These are phyloP conservation scores for Clarias laeviceps DNA, from an alignment of 2,797 vertebrate genomes.

Conservation along the genomic window DNA sequence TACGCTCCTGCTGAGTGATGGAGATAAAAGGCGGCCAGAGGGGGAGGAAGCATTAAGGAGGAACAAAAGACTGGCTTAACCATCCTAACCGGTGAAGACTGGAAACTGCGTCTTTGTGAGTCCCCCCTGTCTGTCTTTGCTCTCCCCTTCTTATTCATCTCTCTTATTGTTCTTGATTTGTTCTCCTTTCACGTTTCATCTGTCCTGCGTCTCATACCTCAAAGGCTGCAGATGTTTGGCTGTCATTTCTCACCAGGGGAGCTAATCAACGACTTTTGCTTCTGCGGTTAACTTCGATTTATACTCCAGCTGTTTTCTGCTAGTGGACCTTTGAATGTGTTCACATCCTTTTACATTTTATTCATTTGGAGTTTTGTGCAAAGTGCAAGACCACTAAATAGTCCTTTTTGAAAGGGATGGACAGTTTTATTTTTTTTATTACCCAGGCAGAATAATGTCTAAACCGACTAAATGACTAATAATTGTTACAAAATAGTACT, in stretches of 20 bases:
- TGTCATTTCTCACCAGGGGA: constrained; percentile 12
- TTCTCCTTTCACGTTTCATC: constrained; percentile 32
- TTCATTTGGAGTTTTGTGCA: background rate
- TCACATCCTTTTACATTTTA: background rate
- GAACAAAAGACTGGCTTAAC: constrained; percentile 60
- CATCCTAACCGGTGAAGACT: constrained; percentile 36
- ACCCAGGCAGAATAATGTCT: background rate
- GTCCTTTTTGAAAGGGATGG: background rate
- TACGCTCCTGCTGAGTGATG: constrained; percentile 46
- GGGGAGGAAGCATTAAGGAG: constrained; percentile 56
- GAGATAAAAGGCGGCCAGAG: constrained; percentile 65
- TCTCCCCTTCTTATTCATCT: background rate
- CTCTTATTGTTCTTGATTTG: background rate
- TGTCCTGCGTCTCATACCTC: constrained; percentile 32
- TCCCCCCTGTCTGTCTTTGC: constrained; percentile 22
- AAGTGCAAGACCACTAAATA: background rate
- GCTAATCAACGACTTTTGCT: constrained; percentile 7
- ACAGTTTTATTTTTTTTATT: background rate
- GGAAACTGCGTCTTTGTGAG: constrained; percentile 56
- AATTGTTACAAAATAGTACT: background rate
- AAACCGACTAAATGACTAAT: background rate
- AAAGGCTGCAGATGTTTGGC: constrained; percentile 22
- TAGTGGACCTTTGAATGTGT: background rate
- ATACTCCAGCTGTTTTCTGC: constrained; percentile 18
- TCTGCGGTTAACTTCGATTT: constrained; percentile 17